A percentile compares a stretch with the other conserved stretches of the same genome.
Conservation (phyloP, 2,113 vertebrate genomes). For the Propithecus coquereli region DNA sequence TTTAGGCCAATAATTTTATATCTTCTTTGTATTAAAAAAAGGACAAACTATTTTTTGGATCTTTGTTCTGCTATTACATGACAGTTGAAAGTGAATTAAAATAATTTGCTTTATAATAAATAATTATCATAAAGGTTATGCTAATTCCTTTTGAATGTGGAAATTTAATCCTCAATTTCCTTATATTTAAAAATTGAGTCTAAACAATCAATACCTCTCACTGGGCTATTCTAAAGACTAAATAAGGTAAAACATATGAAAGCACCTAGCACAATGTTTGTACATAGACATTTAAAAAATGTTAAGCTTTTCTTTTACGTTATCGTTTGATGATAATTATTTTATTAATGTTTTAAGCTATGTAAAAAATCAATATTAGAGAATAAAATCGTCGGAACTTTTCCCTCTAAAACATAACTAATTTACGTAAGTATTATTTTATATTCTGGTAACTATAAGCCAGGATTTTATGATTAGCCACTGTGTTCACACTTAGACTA, state of each 20-base stretch:
- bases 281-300: background rate
- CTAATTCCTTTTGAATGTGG: background rate
- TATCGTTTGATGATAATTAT: background rate
- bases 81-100: background rate
- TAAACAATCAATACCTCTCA: background rate
- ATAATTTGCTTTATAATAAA: background rate
- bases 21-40: constrained; percentile 19
- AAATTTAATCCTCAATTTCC: constrained; percentile 27
- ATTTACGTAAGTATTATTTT: constrained; percentile 39
- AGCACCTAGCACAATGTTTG: background rate
- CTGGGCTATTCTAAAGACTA: background rate
- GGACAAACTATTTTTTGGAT: background rate
- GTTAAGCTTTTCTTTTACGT: background rate
- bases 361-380: background rate
- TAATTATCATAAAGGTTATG: background rate
- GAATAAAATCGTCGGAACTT: background rate
- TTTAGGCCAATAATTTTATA: background rate
- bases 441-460: background rate
- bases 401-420: background rate
- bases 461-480: background rate
- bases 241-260: background rate
- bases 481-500: background rate
- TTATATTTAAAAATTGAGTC: background rate
- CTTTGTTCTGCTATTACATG: background rate
- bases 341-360: background rate